Evolutionary conservation across 2,888 invertebrate genomes (phyloP).

Genomic region (Heliconius ismenius): DNA sequence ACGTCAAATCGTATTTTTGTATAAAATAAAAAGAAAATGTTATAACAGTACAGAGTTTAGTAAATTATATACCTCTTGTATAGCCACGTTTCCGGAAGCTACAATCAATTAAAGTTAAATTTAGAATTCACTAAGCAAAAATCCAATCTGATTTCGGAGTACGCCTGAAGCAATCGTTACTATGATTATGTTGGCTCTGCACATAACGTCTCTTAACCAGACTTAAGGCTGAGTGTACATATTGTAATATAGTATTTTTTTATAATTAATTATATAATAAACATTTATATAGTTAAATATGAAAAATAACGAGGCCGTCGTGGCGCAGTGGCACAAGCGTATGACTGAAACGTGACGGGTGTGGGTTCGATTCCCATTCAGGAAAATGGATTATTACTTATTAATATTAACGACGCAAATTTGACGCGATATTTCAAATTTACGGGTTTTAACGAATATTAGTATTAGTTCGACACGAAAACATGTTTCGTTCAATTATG

Average conservation of each 20-base stretch:
- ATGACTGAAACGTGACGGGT: no score
- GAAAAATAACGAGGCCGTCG: no score
- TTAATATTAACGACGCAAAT: no score
- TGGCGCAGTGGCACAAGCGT: no score
- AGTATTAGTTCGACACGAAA: conserved; percentile 12
- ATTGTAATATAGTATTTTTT: neutral
- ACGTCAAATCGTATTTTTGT: neutral
- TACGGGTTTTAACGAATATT: neutral
- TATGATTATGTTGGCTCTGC: conserved; percentile 11
- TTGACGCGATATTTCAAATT: neutral
- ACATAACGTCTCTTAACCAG: conserved; percentile 1
- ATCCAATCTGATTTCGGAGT: conserved; percentile 16
- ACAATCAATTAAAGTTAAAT: neutral
- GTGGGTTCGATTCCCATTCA: no score
- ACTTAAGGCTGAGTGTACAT: conserved; percentile 15
- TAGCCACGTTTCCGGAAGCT: neutral
- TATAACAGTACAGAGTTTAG: neutral
- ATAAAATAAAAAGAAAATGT: neutral
- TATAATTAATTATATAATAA: neutral
- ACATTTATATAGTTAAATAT: no score
- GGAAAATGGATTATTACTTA: no score
- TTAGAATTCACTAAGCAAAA: conserved; percentile 15
- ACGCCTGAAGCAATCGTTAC: conserved; percentile 18
- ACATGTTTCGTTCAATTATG: neutral
- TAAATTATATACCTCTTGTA: neutral